Base-by-base conservation (phyloP, 2,113 vertebrate species). In the Crypturellus undulatus region DNA sequence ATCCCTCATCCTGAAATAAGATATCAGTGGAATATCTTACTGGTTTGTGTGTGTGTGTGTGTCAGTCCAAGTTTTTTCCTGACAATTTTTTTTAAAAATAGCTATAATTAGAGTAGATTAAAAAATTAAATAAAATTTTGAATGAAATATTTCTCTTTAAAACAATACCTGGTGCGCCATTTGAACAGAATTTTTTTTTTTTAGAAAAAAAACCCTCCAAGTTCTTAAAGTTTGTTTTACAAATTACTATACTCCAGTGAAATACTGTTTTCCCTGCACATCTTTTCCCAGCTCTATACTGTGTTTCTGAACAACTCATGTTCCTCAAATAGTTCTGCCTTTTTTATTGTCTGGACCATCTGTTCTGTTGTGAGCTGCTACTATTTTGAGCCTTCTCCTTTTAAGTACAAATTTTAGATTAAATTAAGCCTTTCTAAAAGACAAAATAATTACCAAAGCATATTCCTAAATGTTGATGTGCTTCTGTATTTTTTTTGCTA, bases 361-460 rank as follows among this genome's bases (percentile, higher is more conserved):
- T 97, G 95, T 88, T 95, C 52, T 76, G 69, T 70, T 94, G 58
- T 42, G 20, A 96, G 69, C 88, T 92, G 83, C 69, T 96, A 81
- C 87, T 96, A 95, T 97, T 96, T 90, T 92, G 38, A 94, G 92
- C 58, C 36, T 90, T 86, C 77, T 94, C 38, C 64, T 62, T 94
- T 86, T 92, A 94, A 95, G 73, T 86, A 92, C 85, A 94, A 90
- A 52, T 92, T 95, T 72, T 77, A 89, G 70, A 92, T 96, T 93
- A 96, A 94, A 97, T 81, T 84, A 92, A 96, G 59, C 88, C 65
- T 96, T 96, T 97, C 85, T 93, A 95, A 95, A 96, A 95, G 62
- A 90, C 58, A 73, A 63, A 96, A 79, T 95, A 88, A 96, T 95
- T 93, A 93, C 92, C 83, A 95, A 93, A 79, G 87, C 69, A 59